phyloP scores from a whole-genome alignment of 2,888 invertebrate genomes.

The Terebella lapidaria region DNA sequence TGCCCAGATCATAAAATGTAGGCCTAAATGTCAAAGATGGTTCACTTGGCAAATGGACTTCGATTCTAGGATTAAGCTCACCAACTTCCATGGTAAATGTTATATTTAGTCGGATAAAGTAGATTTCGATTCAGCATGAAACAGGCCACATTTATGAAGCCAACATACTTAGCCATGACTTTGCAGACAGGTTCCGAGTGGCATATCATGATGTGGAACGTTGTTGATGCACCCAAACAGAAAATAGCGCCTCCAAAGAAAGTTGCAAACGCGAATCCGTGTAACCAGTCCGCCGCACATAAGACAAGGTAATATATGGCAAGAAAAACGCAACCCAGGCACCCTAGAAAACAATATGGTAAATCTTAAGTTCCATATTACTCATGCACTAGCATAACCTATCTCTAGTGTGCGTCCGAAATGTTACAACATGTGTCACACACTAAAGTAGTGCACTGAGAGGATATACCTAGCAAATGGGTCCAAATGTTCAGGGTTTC shows the following conservation, averaged over 20 bases:
- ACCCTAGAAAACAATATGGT: background rate
- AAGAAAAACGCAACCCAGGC: constrained; percentile 3
- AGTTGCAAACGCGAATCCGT: constrained; percentile 15
- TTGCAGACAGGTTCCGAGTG: constrained; percentile 94
- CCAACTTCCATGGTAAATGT: no score
- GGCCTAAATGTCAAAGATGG: background rate
- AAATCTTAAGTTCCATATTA: no score
- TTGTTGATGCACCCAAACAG: constrained; percentile 88
- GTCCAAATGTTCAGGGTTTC: constrained; percentile 99
- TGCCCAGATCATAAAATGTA: background rate
- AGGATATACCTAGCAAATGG: constrained; percentile 67
- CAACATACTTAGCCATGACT: constrained; percentile 79
- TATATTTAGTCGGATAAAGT: no score
- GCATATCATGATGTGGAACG: constrained; percentile 94
- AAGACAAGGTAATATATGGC: constrained; percentile 5
- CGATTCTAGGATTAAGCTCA: no score
- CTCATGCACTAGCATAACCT: no score
- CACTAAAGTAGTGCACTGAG: no score
- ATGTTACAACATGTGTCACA: no score
- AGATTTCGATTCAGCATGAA: no score
- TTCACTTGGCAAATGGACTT: no score
- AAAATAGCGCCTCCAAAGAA: constrained; percentile 84
- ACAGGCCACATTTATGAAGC: no score
- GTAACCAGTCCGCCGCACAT: constrained; percentile 8
- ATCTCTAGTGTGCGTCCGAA: no score